A percentile compares a stretch with the other conserved stretches of the same genome.
These are phyloP conservation scores for Andrena haemorrhoa DNA, from an alignment of 2,888 invertebrate species.

Conservation along the genomic window DNA sequence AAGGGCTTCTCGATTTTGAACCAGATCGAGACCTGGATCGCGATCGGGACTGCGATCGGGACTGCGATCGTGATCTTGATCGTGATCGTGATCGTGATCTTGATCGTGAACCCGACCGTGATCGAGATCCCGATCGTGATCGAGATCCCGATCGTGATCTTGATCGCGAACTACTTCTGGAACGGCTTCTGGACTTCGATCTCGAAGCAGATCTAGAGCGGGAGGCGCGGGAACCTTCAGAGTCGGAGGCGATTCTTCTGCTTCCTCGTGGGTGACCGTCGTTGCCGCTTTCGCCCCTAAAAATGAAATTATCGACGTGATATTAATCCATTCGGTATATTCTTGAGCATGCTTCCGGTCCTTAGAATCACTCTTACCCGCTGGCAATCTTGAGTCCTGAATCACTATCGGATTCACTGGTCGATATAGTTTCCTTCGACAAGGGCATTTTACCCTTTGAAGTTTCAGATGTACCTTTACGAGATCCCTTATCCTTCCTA, in stretches of 20 bases:
- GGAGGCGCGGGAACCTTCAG: conserved; percentile 86
- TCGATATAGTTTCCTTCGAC: conserved; percentile 97
- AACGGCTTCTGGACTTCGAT: conserved; percentile 77
- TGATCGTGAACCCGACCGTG: conserved; percentile 82
- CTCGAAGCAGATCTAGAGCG: conserved; percentile 76
- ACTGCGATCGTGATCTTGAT: conserved; percentile 82
- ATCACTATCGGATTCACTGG: conserved; percentile 92
- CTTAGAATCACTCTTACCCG: conserved; percentile 82
- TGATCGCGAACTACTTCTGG: conserved; percentile 78
- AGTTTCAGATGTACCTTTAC: conserved; percentile 87
- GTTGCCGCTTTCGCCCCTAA: conserved; percentile 84
- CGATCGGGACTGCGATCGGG: conserved; percentile 80
- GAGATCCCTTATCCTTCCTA: conserved; percentile 78
- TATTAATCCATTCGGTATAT: not conserved
- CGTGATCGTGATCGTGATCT: conserved; percentile 77
- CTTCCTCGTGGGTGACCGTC: conserved; percentile 85
- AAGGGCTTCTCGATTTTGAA: conserved; percentile 80
- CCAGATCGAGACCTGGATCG: conserved; percentile 81
- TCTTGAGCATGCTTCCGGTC: not conserved
- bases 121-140: conserved; percentile 56
- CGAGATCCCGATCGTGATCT: conserved; percentile 73
- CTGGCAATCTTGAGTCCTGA: conserved; percentile 87
- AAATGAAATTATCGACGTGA: not conserved
- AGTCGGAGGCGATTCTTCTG: conserved; percentile 88
- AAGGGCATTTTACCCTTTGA: conserved; percentile 95